phyloP scores from a whole-genome alignment of 1,140 invertebrate genomes.

The Zaprionus gabonicus region DNA sequence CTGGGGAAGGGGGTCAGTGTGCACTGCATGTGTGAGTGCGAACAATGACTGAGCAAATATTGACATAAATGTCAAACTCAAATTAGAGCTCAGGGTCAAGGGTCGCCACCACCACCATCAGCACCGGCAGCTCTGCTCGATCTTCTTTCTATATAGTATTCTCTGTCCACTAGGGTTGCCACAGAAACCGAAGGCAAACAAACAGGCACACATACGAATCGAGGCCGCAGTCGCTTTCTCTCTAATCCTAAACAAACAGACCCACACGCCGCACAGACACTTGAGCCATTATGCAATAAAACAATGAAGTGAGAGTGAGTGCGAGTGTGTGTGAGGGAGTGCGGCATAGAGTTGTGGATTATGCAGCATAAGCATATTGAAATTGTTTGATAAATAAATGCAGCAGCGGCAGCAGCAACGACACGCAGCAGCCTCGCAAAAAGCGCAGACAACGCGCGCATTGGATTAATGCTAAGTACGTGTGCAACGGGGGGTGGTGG shows the following conservation, averaged over 20 bases:
- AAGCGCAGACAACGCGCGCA: constrained; percentile 22
- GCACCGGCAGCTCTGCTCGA: background rate
- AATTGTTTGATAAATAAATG: constrained; percentile 83
- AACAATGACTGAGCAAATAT: constrained; percentile 84
- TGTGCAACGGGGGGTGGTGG: background rate
- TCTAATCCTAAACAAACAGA: constrained; percentile 78
- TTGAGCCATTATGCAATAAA: constrained; percentile 79
- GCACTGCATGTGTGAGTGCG: constrained; percentile 48
- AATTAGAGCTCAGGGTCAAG: constrained; percentile 84
- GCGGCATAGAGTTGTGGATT: constrained; percentile 32
- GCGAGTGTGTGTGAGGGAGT: background rate
- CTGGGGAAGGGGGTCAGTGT: background rate
- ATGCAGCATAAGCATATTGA: constrained; percentile 75
- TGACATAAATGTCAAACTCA: constrained; percentile 84
- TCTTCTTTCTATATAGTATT: background rate
- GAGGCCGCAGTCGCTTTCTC: constrained; percentile 52
- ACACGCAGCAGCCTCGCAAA: constrained; percentile 27
- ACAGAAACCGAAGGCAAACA: constrained; percentile 18
- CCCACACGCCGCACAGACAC: constrained; percentile 52
- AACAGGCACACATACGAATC: constrained; percentile 50
- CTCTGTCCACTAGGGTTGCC: background rate
- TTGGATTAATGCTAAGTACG: constrained; percentile 65
- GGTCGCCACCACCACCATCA: constrained; percentile 43
- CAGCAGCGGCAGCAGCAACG: constrained; percentile 27
- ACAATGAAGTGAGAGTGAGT: constrained; percentile 50